Percentiles rank a stretch among this genome's conserved stretches.
phyloP scores from a whole-genome alignment of 2,888 invertebrate species.

The Andrena hattorfiana region DNA sequence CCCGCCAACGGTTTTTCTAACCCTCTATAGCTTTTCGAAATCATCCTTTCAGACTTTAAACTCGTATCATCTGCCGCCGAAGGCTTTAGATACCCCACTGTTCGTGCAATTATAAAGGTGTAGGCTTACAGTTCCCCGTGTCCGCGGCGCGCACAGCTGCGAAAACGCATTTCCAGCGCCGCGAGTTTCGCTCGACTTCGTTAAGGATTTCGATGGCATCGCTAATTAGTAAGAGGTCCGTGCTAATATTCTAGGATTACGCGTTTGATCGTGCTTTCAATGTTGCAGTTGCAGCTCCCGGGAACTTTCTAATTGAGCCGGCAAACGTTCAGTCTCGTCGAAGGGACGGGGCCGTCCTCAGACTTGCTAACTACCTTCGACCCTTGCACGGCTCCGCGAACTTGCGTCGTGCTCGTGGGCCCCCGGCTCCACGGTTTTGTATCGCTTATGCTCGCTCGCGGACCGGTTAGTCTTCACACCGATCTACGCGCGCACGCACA shows the following conservation, averaged over 20 bases:
- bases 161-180: neutral
- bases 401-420: conserved; percentile 17
- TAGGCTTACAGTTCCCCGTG: neutral
- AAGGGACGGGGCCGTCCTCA: conserved; percentile 21
- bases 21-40: neutral
- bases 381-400: conserved; percentile 9
- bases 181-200: neutral
- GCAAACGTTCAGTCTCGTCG: conserved; percentile 48
- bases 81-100: neutral
- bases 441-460: conserved; percentile 48
- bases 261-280: neutral
- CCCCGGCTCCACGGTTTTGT: conserved; percentile 52
- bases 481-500: conserved; percentile 29
- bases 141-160: neutral
- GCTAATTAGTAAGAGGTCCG: neutral
- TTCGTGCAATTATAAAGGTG: neutral
- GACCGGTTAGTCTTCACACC: conserved; percentile 60
- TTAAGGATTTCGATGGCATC: neutral
- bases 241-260: neutral
- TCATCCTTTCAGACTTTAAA: neutral
- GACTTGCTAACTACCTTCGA: conserved; percentile 51
- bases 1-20: conserved; percentile 31
- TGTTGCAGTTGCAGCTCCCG: conserved; percentile 17
- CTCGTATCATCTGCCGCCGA: neutral
- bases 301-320: conserved; percentile 59